phyloP scores from a whole-genome alignment of 2,797 vertebrate genomes.

The Melanogrammus aeglefinus region DNA sequence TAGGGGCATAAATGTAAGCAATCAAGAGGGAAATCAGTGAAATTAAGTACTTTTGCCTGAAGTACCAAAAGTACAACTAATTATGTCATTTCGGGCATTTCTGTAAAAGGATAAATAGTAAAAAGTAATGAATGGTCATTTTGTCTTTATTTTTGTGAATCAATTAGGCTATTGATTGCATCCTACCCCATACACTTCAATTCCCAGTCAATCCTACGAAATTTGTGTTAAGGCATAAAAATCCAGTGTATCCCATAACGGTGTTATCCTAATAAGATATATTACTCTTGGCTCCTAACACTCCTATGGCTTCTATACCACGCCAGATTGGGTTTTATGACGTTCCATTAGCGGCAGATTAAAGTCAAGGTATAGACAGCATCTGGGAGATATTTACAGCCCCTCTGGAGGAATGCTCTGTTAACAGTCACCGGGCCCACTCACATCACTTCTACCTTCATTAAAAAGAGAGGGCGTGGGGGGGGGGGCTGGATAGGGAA shows the following conservation, averaged over 20 bases:
- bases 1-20: not conserved
- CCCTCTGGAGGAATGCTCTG: conserved; percentile 45
- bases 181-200: not conserved
- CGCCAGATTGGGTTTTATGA: conserved; percentile 3
- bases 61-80: conserved; percentile 26
- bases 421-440: conserved; percentile 58
- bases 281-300: conserved; percentile 10
- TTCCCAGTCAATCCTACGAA: not conserved
- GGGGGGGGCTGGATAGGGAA: conserved; percentile 39
- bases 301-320: conserved; percentile 20
- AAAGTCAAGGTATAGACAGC: conserved; percentile 46
- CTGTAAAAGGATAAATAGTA: not conserved
- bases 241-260: not conserved
- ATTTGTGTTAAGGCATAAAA: not conserved
- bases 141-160: not conserved
- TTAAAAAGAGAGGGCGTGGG: conserved; percentile 58
- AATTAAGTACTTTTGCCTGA: too few species aligned
- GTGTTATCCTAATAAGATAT: not conserved
- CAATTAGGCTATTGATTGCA: not conserved
- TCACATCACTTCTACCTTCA: conserved; percentile 63
- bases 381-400: conserved; percentile 54
- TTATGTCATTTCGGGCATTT: conserved; percentile 14
- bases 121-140: not conserved
- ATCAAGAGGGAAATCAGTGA: not conserved
- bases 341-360: conserved; percentile 34